Percentiles rank a stretch among this genome's conserved stretches.
Evolutionary conservation across 2,888 invertebrate genomes (phyloP).

Genomic region (Drosophila nigricruria): DNA sequence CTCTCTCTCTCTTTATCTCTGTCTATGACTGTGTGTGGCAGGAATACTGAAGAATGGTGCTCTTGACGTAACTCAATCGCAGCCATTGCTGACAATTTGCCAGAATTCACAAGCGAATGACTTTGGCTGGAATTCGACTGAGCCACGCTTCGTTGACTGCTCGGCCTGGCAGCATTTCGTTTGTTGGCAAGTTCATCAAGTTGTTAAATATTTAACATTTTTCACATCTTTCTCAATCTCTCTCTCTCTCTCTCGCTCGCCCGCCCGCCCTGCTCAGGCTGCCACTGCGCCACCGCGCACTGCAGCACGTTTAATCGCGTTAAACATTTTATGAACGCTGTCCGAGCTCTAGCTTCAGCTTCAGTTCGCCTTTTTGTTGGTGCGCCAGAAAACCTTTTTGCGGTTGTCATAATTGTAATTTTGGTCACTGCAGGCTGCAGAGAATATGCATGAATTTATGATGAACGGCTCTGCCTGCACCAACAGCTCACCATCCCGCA

Average conservation of each 20-base stretch:
- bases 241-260: constrained; percentile 19
- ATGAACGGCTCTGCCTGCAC: constrained; percentile 50
- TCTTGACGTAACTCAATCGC: constrained; percentile 64
- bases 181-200: constrained; percentile 66
- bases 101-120: constrained; percentile 62
- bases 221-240: constrained; percentile 41
- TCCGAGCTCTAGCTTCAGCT: neutral
- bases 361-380: constrained; percentile 65
- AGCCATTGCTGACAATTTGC: constrained; percentile 62
- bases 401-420: constrained; percentile 81
- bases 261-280: neutral
- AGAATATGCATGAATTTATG: constrained; percentile 78
- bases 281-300: constrained; percentile 20
- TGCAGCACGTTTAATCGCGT: constrained; percentile 77
- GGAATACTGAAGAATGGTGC: constrained; percentile 24
- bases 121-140: constrained; percentile 58
- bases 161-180: constrained; percentile 32
- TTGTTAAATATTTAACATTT: constrained; percentile 64
- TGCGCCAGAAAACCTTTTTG: constrained; percentile 80
- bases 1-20: neutral
- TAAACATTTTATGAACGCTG: constrained; percentile 74
- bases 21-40: neutral
- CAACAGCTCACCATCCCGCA: constrained; percentile 1
- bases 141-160: constrained; percentile 67
- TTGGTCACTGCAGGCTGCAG: constrained; percentile 77